A percentile compares a stretch with the other conserved stretches of the same genome.
Conservation (phyloP, 2,888 invertebrate species). For the Auanema freiburgensis region DNA sequence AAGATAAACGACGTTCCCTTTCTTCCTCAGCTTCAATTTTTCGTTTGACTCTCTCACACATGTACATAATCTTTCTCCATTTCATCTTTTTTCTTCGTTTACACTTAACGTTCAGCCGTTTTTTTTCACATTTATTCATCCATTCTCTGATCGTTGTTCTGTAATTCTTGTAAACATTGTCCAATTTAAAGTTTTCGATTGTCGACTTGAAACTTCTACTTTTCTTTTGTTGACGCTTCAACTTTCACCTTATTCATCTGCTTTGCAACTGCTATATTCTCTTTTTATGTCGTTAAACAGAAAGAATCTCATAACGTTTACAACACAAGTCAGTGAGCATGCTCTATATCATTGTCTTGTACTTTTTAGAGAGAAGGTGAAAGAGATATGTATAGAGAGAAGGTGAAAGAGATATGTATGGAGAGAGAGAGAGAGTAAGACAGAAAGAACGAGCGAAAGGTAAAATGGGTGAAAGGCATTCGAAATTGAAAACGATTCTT, state of each 20-base stretch:
- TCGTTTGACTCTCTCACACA: background rate
- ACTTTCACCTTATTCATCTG: no score
- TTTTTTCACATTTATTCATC: background rate
- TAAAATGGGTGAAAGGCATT: background rate
- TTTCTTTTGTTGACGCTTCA: background rate
- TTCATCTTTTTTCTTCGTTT: background rate
- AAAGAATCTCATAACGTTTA: no score
- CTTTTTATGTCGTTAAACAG: no score
- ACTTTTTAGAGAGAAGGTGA: no score
- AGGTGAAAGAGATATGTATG: no score
- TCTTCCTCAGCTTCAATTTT: background rate
- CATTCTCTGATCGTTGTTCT: background rate
- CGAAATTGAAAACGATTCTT: slow-evolving; percentile 1
- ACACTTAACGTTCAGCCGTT: background rate
- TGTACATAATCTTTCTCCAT: background rate
- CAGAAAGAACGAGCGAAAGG: no score
- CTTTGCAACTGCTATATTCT: no score
- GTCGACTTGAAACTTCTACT: background rate
- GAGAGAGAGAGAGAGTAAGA: no score
- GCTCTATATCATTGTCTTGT: no score
- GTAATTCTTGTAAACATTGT: background rate
- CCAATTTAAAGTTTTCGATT: background rate
- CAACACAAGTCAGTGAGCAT: no score
- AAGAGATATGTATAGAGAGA: no score
- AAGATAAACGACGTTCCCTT: background rate